phyloP scores from a whole-genome alignment of 2,113 vertebrate species.

The Cettia cetti region DNA sequence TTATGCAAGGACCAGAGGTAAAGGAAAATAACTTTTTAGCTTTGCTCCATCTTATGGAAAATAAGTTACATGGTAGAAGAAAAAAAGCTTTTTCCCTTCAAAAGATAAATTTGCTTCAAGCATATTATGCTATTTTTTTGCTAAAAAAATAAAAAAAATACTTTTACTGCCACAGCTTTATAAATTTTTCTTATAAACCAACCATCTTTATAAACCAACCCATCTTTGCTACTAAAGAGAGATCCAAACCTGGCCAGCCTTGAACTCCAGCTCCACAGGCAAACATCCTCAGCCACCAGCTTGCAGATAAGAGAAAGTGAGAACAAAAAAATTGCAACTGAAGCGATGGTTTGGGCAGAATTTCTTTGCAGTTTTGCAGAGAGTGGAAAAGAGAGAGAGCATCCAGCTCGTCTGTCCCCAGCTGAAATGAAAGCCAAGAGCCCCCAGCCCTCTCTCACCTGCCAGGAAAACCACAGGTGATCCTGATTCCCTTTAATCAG shows the following conservation, averaged over 20 bases:
- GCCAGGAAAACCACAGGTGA: not conserved
- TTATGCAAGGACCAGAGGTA: not conserved
- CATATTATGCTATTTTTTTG: not conserved
- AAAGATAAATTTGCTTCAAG: not conserved
- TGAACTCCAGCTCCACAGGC: not conserved
- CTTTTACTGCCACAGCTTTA: not conserved
- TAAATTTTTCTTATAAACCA: not conserved
- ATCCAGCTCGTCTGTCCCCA: accelerated
- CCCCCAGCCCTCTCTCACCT: not conserved
- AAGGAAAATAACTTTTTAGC: not conserved
- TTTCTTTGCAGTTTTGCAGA: too few relatives aligned
- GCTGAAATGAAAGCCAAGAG: not conserved
- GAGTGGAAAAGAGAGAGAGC: not conserved
- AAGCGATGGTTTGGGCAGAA: not conserved
- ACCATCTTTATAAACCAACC: not conserved
- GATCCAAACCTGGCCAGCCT: not conserved
- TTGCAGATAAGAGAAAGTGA: accelerated
- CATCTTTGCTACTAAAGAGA: not conserved
- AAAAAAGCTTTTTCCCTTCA: not conserved
- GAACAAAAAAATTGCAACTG: accelerated
- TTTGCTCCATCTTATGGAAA: not conserved
- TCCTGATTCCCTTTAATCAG: not conserved
- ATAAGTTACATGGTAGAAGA: not conserved
- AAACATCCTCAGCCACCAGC: accelerated
- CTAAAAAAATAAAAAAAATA: too few relatives aligned